Evolutionary conservation across 2,797 vertebrate species (phyloP), one percentile per base, ranked within the genome.

Genomic region (Rachycentron canadum): DNA sequence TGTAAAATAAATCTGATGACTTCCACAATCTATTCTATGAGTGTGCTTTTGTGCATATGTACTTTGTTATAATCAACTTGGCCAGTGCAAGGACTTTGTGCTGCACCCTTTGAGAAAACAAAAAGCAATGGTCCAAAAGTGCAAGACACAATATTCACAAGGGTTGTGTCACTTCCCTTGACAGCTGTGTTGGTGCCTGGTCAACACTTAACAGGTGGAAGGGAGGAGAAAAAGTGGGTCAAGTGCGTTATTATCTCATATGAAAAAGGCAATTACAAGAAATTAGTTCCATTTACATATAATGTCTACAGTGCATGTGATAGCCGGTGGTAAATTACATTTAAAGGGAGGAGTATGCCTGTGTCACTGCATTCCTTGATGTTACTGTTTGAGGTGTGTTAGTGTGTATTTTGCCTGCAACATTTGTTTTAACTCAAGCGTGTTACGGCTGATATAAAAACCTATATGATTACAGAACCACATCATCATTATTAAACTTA

Each of bases 1-100:
- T 88, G 79, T 89, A 78, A 69, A 92, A 92, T 89, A 91, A 91
- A 92, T 86, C 23, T 65, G 57, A 58, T 53, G 13, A 71, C 50
- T 81, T 65, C 64, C 62, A 56, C 40, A 69, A 14, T n/a, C 45
- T n/a, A 26, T 16, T 69, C 57, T 49, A 5, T 34, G 30, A 65
- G 32, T 66, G 47, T 76, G 32, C 63, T 32, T 28, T 5, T 36
- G 30, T 69, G 62, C 6, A 12, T 70, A 9, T 66, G 45, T 36
- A 26, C 71, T 43, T 84, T 21, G 55, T 59, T 8, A 12, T 49
- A 2, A 3, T 17, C 19, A 43, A 32, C 25, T 17, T 13, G 6
- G 1, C 43, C 59, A 36, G 25, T 30, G 17, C 2, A 12, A 32
- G 21, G 19, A 1, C 12, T 65, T 38, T 38, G 11, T 17, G 26